Conservation (phyloP, 2,888 invertebrate genomes). For the Marronus borbonicus region DNA sequence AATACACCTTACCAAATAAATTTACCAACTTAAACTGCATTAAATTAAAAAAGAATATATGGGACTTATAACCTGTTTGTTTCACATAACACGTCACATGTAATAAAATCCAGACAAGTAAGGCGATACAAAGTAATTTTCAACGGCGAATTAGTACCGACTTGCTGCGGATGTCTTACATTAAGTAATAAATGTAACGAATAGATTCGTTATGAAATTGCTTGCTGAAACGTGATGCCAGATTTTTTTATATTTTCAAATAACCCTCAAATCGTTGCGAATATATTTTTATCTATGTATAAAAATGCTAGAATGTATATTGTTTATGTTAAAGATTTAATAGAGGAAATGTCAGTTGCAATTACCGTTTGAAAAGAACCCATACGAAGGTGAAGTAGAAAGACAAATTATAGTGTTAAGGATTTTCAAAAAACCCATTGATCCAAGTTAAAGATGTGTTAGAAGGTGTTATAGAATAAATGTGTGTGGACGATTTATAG, state of each 20-base stretch:
- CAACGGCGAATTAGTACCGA: not conserved
- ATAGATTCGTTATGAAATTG: not conserved
- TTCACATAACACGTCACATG: constrained; percentile 25
- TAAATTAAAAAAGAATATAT: constrained; percentile 10
- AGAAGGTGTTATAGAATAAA: no score
- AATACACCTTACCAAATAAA: constrained; percentile 3
- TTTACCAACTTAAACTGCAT: constrained; percentile 14
- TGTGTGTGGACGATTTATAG: no score
- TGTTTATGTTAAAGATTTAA: not conserved
- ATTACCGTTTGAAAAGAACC: not conserved
- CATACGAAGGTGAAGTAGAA: no score
- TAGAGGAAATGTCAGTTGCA: not conserved
- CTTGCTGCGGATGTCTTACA: not conserved
- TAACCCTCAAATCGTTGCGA: not conserved
- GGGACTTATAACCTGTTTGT: constrained; percentile 29
- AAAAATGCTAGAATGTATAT: not conserved
- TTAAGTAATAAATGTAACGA: constrained; percentile 4
- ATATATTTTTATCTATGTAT: constrained; percentile 9
- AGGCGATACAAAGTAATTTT: constrained; percentile 20
- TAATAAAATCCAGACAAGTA: constrained; percentile 18
- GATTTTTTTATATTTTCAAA: not conserved
- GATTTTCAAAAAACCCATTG: no score
- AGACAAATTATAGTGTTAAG: no score
- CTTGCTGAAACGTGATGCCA: constrained; percentile 11
- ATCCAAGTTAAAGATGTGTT: no score